Conservation (phyloP, 2,797 vertebrate genomes). For the Diplodus puntazzo region DNA sequence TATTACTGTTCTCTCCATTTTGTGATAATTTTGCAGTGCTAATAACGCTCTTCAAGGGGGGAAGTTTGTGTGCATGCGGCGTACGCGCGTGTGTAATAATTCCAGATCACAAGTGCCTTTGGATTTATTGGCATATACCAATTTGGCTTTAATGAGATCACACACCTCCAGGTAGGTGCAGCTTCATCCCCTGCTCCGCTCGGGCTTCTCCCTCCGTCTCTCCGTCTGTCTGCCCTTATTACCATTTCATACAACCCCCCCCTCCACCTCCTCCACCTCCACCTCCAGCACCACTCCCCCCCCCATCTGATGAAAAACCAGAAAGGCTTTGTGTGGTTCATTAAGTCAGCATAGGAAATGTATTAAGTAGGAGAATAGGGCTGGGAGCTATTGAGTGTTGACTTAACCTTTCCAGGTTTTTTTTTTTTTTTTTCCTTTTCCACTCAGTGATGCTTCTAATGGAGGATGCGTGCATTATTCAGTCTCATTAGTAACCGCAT, state of each 20-base stretch:
- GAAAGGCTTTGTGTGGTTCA: slow-evolving; percentile 99
- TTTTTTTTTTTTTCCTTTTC: slow-evolving; percentile 47
- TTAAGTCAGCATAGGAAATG: slow-evolving; percentile 99
- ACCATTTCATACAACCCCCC: slow-evolving; percentile 90
- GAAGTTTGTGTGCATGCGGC: slow-evolving; percentile 60
- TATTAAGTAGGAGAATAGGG: slow-evolving; percentile 94
- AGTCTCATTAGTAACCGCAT: slow-evolving; percentile 68
- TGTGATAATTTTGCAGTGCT: slow-evolving; percentile 91
- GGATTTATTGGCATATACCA: slow-evolving; percentile 97
- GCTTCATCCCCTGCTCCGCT: slow-evolving; percentile 72
- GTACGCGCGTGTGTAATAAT: slow-evolving; percentile 87
- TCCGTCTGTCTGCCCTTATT: slow-evolving; percentile 88
- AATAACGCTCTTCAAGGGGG: slow-evolving; percentile 73
- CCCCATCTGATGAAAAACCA: slow-evolving; percentile 96
- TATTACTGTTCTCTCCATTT: slow-evolving; percentile 92
- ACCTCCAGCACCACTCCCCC: slow-evolving; percentile 78
- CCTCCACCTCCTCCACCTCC: slow-evolving; percentile 78
- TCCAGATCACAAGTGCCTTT: slow-evolving; percentile 87
- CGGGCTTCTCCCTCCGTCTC: slow-evolving; percentile 71
- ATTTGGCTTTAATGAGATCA: slow-evolving; percentile 98
- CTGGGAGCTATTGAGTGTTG: slow-evolving; percentile 82
- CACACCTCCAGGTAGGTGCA: slow-evolving; percentile 94
- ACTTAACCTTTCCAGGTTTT: slow-evolving; percentile 82
- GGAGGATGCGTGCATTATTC: slow-evolving; percentile 64
- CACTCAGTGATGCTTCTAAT: slow-evolving; percentile 66